Evolutionary conservation across 2,113 vertebrate species (phyloP).

Genomic region (Hemiscyllium ocellatum): DNA sequence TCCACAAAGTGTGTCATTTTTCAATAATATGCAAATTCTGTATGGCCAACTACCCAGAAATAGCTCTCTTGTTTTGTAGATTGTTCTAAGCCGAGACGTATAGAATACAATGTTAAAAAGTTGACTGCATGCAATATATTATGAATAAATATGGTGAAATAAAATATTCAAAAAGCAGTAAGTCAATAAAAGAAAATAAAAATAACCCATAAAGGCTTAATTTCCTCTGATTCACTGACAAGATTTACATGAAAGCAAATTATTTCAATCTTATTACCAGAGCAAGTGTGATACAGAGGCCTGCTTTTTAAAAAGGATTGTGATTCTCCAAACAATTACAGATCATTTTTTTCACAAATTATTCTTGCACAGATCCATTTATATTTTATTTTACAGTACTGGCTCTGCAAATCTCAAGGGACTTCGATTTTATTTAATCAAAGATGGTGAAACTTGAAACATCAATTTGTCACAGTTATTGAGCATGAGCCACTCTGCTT

Average conservation of each 20-base stretch:
- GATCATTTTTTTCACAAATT: neutral
- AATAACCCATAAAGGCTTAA: neutral
- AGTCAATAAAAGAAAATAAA: conserved; percentile 14
- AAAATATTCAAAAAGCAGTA: conserved; percentile 14
- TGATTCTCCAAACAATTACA: neutral
- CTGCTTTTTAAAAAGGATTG: neutral
- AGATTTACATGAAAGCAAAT: conserved; percentile 3
- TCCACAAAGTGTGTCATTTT: no score
- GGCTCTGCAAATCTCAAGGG: neutral
- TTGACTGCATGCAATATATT: conserved; percentile 13
- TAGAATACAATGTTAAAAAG: neutral
- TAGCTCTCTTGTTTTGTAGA: neutral
- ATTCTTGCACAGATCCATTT: neutral
- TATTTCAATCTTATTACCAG: neutral
- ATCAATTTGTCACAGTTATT: neutral
- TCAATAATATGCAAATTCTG: no score
- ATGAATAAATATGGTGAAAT: conserved; percentile 11
- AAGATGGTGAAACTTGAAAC: conserved; percentile 17
- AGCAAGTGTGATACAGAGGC: neutral
- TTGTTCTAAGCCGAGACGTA: neutral
- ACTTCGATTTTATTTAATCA: neutral
- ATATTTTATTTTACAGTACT: neutral
- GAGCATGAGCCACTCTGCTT: neutral
- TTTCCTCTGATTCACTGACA: neutral
- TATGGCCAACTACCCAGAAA: neutral